Evolutionary conservation across 1,140 invertebrate genomes (phyloP).

Genomic region (Pogonomyrmex californicus): DNA sequence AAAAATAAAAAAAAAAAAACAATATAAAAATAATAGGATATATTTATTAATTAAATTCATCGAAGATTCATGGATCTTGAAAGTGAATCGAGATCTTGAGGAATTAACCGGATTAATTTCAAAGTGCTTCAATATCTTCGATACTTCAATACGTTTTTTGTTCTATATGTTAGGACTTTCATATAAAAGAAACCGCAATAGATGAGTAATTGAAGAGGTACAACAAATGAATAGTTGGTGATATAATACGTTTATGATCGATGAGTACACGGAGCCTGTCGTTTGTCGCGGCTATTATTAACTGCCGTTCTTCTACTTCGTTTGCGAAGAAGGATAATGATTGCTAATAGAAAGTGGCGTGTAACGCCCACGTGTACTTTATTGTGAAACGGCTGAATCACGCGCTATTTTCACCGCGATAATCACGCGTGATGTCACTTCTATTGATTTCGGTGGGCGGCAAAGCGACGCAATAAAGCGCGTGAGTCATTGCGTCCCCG

Average conservation of each 20-base stretch:
- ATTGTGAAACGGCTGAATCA: conserved; percentile 53
- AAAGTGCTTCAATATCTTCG: background rate
- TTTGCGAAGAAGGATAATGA: conserved; percentile 30
- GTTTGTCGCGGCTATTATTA: conserved; percentile 46
- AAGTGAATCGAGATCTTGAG: background rate
- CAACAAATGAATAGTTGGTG: background rate
- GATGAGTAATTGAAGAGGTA: too few species aligned
- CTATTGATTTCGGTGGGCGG: conserved; percentile 53
- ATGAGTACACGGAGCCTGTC: background rate
- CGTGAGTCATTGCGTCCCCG: conserved; percentile 67
- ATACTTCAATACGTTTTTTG: background rate
- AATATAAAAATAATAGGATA: background rate
- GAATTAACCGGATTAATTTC: background rate
- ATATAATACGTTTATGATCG: conserved; percentile 24
- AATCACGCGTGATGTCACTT: conserved; percentile 45
- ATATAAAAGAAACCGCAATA: background rate
- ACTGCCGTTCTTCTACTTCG: conserved; percentile 34
- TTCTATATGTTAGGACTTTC: background rate
- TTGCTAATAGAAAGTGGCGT: background rate
- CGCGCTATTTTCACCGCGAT: conserved; percentile 43
- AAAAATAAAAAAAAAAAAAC: too few species aligned
- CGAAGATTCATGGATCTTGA: background rate
- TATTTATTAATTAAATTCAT: conserved; percentile 1
- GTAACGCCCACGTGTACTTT: conserved; percentile 17
- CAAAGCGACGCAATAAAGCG: conserved; percentile 44